phyloP scores from a whole-genome alignment of 2,797 vertebrate genomes.

The Bovichtus variegatus region DNA sequence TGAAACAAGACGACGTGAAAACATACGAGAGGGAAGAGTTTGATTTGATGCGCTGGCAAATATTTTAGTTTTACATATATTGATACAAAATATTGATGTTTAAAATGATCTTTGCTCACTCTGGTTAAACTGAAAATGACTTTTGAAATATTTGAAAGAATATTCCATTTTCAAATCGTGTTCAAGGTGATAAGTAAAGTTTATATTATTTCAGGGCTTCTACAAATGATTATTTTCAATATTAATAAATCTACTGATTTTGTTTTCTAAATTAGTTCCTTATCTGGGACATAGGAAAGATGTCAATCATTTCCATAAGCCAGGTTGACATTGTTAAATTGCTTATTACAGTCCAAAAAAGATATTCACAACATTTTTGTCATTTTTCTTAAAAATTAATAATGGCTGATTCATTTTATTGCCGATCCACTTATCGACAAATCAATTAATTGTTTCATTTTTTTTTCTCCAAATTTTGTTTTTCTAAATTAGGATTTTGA shows the following conservation, averaged over 20 bases:
- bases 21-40: neutral
- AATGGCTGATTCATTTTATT: neutral
- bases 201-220: neutral
- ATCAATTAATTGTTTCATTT: neutral
- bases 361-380: neutral
- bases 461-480: neutral
- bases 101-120: neutral
- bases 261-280: neutral
- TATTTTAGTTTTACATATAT: neutral
- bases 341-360: neutral
- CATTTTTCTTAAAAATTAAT: neutral
- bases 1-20: conserved; percentile 1
- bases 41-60: neutral
- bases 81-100: neutral
- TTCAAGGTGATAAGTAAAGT: neutral
- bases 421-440: no score
- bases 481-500: neutral
- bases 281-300: neutral
- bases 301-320: neutral
- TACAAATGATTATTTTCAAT: neutral
- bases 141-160: neutral
- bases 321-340: neutral
- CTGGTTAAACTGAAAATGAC: neutral
- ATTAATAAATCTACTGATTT: neutral
- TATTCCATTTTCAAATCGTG: neutral